Conservation (phyloP, 1,140 invertebrate genomes). For the Drosophila lowei region DNA sequence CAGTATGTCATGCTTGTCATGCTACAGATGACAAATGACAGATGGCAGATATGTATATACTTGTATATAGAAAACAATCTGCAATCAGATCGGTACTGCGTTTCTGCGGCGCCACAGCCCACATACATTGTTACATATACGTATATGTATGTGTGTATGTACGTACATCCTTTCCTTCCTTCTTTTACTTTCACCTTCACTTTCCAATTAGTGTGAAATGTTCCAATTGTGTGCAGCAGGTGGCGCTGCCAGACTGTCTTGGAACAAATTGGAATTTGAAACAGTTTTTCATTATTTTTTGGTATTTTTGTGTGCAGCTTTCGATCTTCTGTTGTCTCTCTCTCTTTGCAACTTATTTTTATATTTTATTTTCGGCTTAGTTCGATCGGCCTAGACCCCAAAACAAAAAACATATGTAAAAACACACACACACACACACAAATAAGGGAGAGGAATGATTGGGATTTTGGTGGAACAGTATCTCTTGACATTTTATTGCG, state of each 20-base stretch:
- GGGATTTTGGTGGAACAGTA: conserved; percentile 17
- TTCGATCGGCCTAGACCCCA: conserved; percentile 42
- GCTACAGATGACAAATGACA: no score
- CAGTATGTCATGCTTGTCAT: no score
- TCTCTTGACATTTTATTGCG: neutral
- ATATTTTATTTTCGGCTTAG: conserved; percentile 29
- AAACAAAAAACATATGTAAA: conserved; percentile 6
- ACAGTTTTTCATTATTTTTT: neutral
- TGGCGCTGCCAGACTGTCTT: conserved; percentile 23
- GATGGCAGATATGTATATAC: no score
- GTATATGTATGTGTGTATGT: no score
- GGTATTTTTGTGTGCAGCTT: neutral
- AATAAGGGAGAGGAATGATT: neutral
- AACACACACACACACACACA: no score
- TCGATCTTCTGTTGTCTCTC: conserved; percentile 5
- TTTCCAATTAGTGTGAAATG: neutral
- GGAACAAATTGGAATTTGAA: conserved; percentile 11
- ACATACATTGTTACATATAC: no score
- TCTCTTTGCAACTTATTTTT: conserved; percentile 33
- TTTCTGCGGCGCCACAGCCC: no score
- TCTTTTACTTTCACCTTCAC: conserved; percentile 19
- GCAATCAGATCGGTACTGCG: no score
- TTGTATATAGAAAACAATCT: no score
- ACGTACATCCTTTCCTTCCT: conserved; percentile 3
- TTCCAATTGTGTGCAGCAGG: neutral